Base-by-base conservation (phyloP, 2,888 invertebrate species). In the Scaeva pyrastri region DNA sequence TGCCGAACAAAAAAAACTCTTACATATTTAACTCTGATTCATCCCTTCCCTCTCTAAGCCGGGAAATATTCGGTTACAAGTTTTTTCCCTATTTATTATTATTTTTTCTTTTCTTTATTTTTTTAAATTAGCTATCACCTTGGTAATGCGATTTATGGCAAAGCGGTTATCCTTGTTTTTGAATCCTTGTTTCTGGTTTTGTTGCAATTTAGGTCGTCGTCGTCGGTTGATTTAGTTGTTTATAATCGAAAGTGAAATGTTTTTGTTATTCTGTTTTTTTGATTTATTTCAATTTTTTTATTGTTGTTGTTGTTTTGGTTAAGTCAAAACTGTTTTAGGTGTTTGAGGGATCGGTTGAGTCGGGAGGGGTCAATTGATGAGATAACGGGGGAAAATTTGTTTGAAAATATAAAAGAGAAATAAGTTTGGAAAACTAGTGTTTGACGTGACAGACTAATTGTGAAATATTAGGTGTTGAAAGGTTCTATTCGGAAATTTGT, bases 131-230 rank as follows among this genome's bases (percentile, higher is more conserved):
- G 82, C 77, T 74, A 86, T 82, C 86, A 86, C 86, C 77, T 74
- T 74, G 64, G 73, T 82, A 86, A 86, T 86, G 82, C 77, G 86
- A 86, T 86, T 86, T 86, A 86, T 86, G 82, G 80, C 26, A 64
- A 48, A 16, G 76, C 60, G 55, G 75, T 75, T 85, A 64, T 84
- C 55, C 80, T 76, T 80, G 85, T 80, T 85, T 73, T 68, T 77
- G 4, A 43, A 31, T 73, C 52, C 60, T 36, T 64, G n/a, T 73
- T 66, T 48, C 23, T 70, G 68, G 58, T 58, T 70, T 48, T 48
- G 55, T 50, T 72, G 50, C 58, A 52, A 84, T 70, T 19, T 64
- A 16, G 68, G 66, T 55, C 68, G 62, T 31, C 5, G 31, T 31
- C 8, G 60, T 41, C 70, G 64, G 77, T 50, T 43, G 26, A 45